Evolutionary conservation across 2,113 vertebrate species (phyloP).

Genomic region (Sciurus niger): DNA sequence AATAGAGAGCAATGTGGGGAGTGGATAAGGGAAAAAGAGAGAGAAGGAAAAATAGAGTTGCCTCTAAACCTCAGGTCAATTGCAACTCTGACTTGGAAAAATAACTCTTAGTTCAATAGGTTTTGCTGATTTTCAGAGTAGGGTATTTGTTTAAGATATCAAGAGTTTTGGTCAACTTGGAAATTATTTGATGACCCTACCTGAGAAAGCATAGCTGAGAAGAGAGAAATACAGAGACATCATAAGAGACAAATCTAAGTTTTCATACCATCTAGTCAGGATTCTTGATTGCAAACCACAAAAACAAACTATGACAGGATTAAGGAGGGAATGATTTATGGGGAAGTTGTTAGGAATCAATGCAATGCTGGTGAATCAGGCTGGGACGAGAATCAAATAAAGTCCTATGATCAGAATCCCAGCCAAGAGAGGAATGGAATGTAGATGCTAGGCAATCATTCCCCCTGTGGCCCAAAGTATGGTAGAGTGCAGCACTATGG

Average conservation of each 20-base stretch:
- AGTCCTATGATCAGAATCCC: not conserved
- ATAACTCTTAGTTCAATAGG: not conserved
- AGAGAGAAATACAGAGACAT: not conserved
- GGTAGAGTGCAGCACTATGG: not conserved
- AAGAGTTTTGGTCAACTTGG: not conserved
- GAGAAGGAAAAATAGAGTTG: not conserved
- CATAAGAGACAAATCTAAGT: not conserved
- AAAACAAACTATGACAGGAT: not conserved
- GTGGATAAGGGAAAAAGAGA: not conserved
- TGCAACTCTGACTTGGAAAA: not conserved
- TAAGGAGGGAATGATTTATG: not conserved
- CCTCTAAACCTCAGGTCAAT: not conserved
- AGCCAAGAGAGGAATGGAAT: not conserved
- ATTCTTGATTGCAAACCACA: slow-evolving; percentile 28
- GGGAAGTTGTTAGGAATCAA: not conserved
- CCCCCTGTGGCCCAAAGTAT: not conserved
- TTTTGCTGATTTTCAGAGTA: slow-evolving; percentile 23
- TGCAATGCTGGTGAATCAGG: not conserved
- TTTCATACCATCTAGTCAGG: not conserved
- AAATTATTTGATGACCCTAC: not conserved
- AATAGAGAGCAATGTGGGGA: not conserved
- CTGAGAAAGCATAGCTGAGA: not conserved
- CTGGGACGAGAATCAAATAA: not conserved
- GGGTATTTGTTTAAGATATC: slow-evolving; percentile 4
- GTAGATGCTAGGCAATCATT: not conserved